These are phyloP conservation scores for Notothenia coriiceps DNA, from an alignment of 2,113 vertebrate genomes.

Conservation along the genomic window DNA sequence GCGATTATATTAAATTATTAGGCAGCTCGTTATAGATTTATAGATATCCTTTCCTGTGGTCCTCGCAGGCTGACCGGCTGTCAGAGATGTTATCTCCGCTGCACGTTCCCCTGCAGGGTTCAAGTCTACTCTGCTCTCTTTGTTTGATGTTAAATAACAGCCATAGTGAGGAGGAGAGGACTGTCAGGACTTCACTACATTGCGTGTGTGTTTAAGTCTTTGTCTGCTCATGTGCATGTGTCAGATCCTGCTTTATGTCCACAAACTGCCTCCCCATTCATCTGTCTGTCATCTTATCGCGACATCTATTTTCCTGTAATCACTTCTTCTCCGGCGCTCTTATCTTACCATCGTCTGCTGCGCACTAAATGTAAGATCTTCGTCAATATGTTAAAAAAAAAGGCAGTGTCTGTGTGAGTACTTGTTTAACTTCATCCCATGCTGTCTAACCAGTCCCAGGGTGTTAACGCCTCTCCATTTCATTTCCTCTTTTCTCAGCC, in stretches of 20 bases:
- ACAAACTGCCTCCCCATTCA: slow-evolving; percentile 52
- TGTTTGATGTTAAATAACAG: slow-evolving; percentile 60
- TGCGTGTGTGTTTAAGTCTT: slow-evolving; percentile 16
- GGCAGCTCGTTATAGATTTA: neutral
- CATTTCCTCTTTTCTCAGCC: slow-evolving; percentile 31
- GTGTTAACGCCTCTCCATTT: slow-evolving; percentile 30
- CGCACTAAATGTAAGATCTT: slow-evolving; percentile 33
- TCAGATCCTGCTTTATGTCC: slow-evolving; percentile 48
- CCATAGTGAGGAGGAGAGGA: slow-evolving; percentile 11
- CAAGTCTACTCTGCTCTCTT: slow-evolving; percentile 44
- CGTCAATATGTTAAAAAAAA: slow-evolving; percentile 1
- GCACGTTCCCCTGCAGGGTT: slow-evolving; percentile 41
- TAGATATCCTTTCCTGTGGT: slow-evolving; percentile 28
- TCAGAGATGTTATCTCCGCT: slow-evolving; percentile 43
- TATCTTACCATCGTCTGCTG: slow-evolving; percentile 54
- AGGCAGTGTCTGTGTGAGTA: neutral
- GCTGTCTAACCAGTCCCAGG: neutral
- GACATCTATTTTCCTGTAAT: slow-evolving; percentile 63
- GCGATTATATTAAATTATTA: slow-evolving; percentile 7
- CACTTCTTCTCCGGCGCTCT: slow-evolving; percentile 46
- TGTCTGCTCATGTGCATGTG: slow-evolving; percentile 43
- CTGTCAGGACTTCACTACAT: slow-evolving; percentile 46
- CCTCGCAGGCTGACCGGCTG: slow-evolving; percentile 18
- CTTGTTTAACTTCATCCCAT: neutral
- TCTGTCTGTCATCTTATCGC: slow-evolving; percentile 68